A percentile compares a stretch with the other conserved stretches of the same genome.
These are phyloP conservation scores for Novumbra hubbsi DNA, from an alignment of 2,797 vertebrate species.

Conservation along the genomic window DNA sequence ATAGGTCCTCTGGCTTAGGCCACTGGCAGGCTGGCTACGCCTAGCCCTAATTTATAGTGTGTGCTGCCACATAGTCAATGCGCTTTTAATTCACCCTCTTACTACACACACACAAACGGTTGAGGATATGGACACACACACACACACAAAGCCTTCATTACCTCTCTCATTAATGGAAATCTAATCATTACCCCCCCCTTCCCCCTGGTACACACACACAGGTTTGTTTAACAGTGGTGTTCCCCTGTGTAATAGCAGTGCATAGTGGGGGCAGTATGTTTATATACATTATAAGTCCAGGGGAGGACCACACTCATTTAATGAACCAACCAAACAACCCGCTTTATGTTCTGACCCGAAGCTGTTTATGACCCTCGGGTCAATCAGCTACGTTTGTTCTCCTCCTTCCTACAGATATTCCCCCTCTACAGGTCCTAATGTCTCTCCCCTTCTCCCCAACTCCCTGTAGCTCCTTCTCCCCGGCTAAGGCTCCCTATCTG, in stretches of 20 bases:
- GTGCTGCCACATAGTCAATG: slow-evolving; percentile 86
- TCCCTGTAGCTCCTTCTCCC: not conserved
- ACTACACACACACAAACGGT: slow-evolving; percentile 49
- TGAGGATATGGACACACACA: slow-evolving; percentile 15
- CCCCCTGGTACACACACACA: slow-evolving; percentile 18
- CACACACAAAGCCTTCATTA: slow-evolving; percentile 49
- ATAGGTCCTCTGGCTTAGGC: slow-evolving; percentile 64
- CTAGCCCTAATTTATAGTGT: slow-evolving; percentile 78
- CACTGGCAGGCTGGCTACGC: slow-evolving; percentile 64
- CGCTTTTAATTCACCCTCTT: slow-evolving; percentile 78
- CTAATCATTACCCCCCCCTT: slow-evolving; percentile 46
- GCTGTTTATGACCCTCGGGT: slow-evolving; percentile 60
- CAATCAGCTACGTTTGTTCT: slow-evolving; percentile 41
- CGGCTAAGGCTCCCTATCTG: not conserved
- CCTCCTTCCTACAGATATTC: slow-evolving; percentile 16
- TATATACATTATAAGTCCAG: slow-evolving; percentile 33
- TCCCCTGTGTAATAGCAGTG: slow-evolving; percentile 49
- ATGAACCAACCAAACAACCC: slow-evolving; percentile 52
- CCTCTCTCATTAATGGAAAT: slow-evolving; percentile 57
- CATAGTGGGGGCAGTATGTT: slow-evolving; percentile 41
- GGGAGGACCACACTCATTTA: slow-evolving; percentile 56
- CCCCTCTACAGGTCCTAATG: not conserved
- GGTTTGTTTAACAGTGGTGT: slow-evolving; percentile 57
- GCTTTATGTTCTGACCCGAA: slow-evolving; percentile 52
- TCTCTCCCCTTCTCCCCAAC: not conserved